These are phyloP conservation scores for Ctenosaura bakeri DNA, from an alignment of 2,797 vertebrate genomes.

Conservation along the genomic window DNA sequence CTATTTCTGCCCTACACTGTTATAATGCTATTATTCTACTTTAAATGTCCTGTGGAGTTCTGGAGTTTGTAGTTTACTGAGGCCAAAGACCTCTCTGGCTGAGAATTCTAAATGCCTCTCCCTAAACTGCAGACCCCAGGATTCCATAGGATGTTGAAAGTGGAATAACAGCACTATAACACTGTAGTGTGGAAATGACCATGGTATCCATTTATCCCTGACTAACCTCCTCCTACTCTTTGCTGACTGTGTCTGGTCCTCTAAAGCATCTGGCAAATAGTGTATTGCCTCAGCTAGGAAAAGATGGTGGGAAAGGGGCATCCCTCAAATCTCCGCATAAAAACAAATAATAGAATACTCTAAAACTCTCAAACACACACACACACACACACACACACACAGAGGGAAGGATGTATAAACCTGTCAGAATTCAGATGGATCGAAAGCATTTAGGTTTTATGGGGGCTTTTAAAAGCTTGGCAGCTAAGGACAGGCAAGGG, in stretches of 20 bases:
- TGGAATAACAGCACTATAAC: no score
- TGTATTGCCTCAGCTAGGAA: not conserved
- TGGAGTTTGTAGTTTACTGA: no score
- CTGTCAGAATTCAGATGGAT: not conserved
- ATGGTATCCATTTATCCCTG: not conserved
- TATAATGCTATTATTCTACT: no score
- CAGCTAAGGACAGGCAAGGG: conserved; percentile 27
- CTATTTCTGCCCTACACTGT: no score
- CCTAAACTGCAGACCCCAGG: no score
- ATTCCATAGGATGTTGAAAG: no score
- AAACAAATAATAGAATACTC: conserved; percentile 7
- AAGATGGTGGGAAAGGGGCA: not conserved
- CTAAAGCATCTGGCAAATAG: not conserved
- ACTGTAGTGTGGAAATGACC: no score
- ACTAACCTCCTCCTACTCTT: not conserved
- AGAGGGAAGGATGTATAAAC: conserved; percentile 7
- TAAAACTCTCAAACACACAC: conserved; percentile 13
- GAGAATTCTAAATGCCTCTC: no score
- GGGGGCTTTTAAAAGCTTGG: conserved; percentile 43
- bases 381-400: not conserved
- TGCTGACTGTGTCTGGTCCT: not conserved
- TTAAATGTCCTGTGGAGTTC: no score
- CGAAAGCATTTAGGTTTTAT: not conserved
- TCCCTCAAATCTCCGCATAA: conserved; percentile 13
- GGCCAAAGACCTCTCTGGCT: no score